phyloP scores from a whole-genome alignment of 1,140 invertebrate genomes.

The Temnothorax curvispinosus region DNA sequence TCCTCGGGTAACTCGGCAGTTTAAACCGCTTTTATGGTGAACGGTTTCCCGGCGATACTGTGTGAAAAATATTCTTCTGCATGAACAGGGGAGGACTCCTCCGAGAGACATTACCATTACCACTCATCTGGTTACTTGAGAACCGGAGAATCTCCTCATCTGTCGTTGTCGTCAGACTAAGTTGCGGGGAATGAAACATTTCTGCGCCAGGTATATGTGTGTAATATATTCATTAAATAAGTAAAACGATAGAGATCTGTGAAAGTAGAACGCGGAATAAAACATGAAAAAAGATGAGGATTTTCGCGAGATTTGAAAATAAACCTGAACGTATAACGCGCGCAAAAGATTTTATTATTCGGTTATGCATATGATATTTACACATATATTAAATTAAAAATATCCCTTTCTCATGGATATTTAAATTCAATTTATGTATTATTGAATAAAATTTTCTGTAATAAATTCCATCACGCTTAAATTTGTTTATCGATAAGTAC shows the following conservation, averaged over 20 bases:
- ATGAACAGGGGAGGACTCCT: constrained; percentile 42
- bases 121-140: constrained; percentile 61
- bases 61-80: constrained; percentile 57
- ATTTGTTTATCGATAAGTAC: constrained; percentile 1
- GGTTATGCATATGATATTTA: background rate
- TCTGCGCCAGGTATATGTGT: constrained; percentile 2
- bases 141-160: constrained; percentile 58
- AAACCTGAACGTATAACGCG: background rate
- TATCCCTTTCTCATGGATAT: background rate
- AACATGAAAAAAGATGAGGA: constrained; percentile 4
- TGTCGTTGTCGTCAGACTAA: constrained; percentile 52
- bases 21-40: constrained; percentile 56
- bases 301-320: constrained; percentile 20
- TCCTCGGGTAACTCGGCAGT: constrained; percentile 52
- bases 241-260: constrained; percentile 32
- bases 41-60: constrained; percentile 50
- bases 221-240: constrained; percentile 62
- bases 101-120: constrained; percentile 59
- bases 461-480: background rate
- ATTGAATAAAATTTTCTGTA: constrained; percentile 4
- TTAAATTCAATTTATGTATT: constrained; percentile 17
- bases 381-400: constrained; percentile 2
- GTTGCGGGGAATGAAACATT: constrained; percentile 51
- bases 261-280: constrained; percentile 33
- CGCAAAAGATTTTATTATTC: constrained; percentile 3